These are phyloP conservation scores for Loripinus fragilis DNA, from an alignment of 2,888 invertebrate species.

Conservation along the genomic window DNA sequence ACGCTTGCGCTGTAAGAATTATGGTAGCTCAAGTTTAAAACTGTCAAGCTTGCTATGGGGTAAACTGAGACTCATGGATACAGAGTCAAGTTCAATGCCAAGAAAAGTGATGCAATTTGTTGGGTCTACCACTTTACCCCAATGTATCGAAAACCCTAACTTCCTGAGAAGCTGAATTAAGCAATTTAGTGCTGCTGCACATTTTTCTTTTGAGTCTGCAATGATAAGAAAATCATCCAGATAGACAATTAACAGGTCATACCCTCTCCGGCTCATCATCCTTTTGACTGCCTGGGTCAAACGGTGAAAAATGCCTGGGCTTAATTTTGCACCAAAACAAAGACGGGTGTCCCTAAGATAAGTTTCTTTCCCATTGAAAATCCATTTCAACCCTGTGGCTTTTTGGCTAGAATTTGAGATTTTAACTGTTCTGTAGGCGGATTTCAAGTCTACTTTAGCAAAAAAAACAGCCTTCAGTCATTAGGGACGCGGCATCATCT, in stretches of 20 bases:
- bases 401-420: background rate
- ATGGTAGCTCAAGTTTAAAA: background rate
- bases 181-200: background rate
- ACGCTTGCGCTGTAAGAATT: background rate
- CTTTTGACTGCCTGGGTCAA: constrained; percentile 5
- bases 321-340: background rate
- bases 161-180: background rate
- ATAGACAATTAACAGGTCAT: background rate
- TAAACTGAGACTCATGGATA: background rate
- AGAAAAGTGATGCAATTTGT: background rate
- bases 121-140: constrained; percentile 10
- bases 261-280: background rate
- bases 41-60: background rate
- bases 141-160: background rate
- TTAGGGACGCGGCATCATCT: too few relatives aligned
- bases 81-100: background rate
- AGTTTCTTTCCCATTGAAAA: background rate
- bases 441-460: constrained; percentile 32
- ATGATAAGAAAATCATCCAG: constrained; percentile 1
- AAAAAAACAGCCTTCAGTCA: too few relatives aligned
- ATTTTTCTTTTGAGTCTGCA: background rate
- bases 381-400: constrained; percentile 2
- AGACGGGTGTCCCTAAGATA: background rate
- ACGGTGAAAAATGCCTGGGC: background rate
- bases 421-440: background rate